Conservation (phyloP, 2,113 vertebrate genomes). For the Rattus rattus region DNA sequence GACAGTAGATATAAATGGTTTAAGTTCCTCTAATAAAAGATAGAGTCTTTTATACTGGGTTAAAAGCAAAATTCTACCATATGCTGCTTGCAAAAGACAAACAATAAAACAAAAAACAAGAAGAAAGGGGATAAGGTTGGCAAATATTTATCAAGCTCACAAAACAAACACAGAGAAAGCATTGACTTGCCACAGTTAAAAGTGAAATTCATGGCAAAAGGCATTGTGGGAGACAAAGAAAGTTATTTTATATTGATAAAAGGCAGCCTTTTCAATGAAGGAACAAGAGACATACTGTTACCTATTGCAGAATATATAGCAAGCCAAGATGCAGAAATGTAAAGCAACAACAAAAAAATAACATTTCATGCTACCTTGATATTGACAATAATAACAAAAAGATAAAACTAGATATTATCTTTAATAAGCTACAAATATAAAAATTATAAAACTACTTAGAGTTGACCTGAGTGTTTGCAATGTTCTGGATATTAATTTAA, state of each 20-base stretch:
- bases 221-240: slow-evolving; percentile 46
- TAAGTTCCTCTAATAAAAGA: slow-evolving; percentile 74
- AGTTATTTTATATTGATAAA: slow-evolving; percentile 47
- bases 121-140: background rate
- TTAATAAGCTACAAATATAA: background rate
- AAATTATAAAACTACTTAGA: background rate
- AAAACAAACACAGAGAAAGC: slow-evolving; percentile 57
- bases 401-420: slow-evolving; percentile 26
- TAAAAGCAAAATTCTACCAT: slow-evolving; percentile 70
- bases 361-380: background rate
- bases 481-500: background rate
- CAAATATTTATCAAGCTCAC: slow-evolving; percentile 66
- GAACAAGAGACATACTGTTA: background rate
- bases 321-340: slow-evolving; percentile 19
- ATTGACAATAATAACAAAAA: slow-evolving; percentile 36
- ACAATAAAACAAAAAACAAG: slow-evolving; percentile 5
- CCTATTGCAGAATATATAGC: background rate
- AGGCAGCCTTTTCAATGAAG: slow-evolving; percentile 7
- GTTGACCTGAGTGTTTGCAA: background rate
- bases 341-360: slow-evolving; percentile 14
- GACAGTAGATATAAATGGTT: slow-evolving; percentile 72
- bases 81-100: slow-evolving; percentile 45
- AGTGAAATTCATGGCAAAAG: slow-evolving; percentile 54
- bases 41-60: slow-evolving; percentile 60
- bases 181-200: slow-evolving; percentile 45